These are phyloP conservation scores for Anolis apletophallus DNA, from an alignment of 2,797 vertebrate species.

Conservation along the genomic window DNA sequence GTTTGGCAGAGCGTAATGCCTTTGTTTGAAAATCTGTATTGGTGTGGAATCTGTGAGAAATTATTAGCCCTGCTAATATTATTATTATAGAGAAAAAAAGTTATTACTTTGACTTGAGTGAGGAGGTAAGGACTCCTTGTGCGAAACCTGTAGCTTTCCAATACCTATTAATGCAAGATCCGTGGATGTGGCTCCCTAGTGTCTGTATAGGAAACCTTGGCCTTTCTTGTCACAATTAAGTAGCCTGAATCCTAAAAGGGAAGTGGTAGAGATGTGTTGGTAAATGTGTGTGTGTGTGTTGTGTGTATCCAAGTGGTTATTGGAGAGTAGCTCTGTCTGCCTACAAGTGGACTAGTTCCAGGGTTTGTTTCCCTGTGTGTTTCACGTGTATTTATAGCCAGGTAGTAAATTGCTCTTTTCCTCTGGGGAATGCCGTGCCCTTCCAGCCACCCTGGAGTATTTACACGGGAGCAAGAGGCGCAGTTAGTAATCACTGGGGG, in stretches of 20 bases:
- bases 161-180: neutral
- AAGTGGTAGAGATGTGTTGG: neutral
- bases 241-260: neutral
- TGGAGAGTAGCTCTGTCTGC: neutral
- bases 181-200: neutral
- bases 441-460: accelerated
- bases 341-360: constrained; percentile 8
- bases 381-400: constrained; percentile 68
- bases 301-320: neutral
- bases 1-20: neutral
- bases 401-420: constrained; percentile 57
- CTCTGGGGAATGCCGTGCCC: constrained; percentile 52
- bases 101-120: neutral
- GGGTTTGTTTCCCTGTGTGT: neutral
- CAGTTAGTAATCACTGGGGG: neutral
- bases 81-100: neutral
- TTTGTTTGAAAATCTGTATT: neutral
- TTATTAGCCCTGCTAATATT: neutral
- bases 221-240: neutral
- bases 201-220: neutral
- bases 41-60: neutral
- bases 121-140: neutral
- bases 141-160: neutral
- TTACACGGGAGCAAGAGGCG: neutral
- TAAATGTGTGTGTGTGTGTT: neutral